Conservation (phyloP, 2,797 vertebrate species). For the Bufotes viridis region DNA sequence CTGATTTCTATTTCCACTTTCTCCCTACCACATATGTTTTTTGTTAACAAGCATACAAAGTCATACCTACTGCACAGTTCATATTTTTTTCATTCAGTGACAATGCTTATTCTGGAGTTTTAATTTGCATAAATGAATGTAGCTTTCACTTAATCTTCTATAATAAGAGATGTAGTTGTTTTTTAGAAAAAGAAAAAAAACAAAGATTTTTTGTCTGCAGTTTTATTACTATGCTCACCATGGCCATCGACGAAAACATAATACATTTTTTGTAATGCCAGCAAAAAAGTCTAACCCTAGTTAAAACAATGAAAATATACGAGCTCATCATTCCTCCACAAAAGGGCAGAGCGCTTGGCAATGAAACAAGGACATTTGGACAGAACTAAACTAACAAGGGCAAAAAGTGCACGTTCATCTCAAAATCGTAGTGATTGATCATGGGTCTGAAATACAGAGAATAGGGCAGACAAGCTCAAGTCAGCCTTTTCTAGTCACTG, state of each 20-base stretch:
- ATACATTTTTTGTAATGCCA: slow-evolving; percentile 13
- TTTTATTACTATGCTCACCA: neutral
- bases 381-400: slow-evolving; percentile 42
- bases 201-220: neutral
- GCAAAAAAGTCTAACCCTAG: neutral
- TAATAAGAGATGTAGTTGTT: neutral
- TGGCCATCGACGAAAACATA: neutral
- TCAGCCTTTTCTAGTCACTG: slow-evolving; percentile 46
- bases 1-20: too few species aligned
- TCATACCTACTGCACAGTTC: too few species aligned
- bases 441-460: slow-evolving; percentile 34
- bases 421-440: slow-evolving; percentile 45
- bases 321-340: slow-evolving; percentile 10
- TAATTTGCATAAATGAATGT: too few species aligned
- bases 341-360: slow-evolving; percentile 30
- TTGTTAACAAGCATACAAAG: too few species aligned
- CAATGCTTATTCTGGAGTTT: too few species aligned
- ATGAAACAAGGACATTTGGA: slow-evolving; percentile 49
- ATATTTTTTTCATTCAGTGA: too few species aligned
- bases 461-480: slow-evolving; percentile 40
- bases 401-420: slow-evolving; percentile 46
- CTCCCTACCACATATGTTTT: too few species aligned
- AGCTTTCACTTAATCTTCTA: too few species aligned
- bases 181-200: neutral
- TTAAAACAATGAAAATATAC: slow-evolving; percentile 42